A percentile compares a stretch with the other conserved stretches of the same genome.
Conservation (phyloP, 2,888 invertebrate genomes). For the Microdon myrmicae region DNA sequence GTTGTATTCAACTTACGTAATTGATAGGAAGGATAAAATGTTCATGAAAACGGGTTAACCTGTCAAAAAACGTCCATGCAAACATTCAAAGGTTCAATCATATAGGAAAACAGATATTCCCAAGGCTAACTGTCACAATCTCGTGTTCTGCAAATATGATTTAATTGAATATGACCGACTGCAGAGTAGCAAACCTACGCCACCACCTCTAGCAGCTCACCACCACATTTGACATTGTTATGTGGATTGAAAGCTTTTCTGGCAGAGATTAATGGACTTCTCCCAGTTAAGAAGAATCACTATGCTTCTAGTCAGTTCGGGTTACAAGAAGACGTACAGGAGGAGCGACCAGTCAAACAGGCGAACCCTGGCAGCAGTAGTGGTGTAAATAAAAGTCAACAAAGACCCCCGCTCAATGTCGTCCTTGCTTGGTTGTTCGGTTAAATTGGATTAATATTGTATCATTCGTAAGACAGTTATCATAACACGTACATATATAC, state of each 20-base stretch:
- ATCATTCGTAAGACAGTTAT: conserved; percentile 26
- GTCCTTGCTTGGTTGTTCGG: conserved; percentile 1
- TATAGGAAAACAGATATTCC: conserved; percentile 30
- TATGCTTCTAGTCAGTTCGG: too few relatives aligned
- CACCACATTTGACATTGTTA: too few relatives aligned
- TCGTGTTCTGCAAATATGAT: conserved; percentile 54
- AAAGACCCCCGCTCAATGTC: background rate
- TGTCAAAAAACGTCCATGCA: conserved; percentile 41
- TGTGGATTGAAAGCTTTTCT: conserved; percentile 28
- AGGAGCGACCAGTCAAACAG: background rate
- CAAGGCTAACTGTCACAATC: conserved; percentile 50
- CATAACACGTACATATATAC: conserved; percentile 20
- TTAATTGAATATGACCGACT: conserved; percentile 55
- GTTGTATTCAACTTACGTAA: conserved; percentile 14
- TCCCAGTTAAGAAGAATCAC: conserved; percentile 36
- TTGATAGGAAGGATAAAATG: conserved; percentile 47
- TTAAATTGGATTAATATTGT: conserved; percentile 27
- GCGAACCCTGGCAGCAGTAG: too few relatives aligned
- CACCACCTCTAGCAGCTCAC: background rate
- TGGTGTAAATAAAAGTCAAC: conserved; percentile 15
- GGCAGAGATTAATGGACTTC: conserved; percentile 50
- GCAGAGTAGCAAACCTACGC: conserved; percentile 4
- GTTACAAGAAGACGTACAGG: background rate
- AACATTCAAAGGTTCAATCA: conserved; percentile 43
- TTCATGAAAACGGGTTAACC: conserved; percentile 38